Evolutionary conservation across 1,140 invertebrate species (phyloP), one percentile per base, ranked within the genome.

Genomic region (Bombus sibiricus): DNA sequence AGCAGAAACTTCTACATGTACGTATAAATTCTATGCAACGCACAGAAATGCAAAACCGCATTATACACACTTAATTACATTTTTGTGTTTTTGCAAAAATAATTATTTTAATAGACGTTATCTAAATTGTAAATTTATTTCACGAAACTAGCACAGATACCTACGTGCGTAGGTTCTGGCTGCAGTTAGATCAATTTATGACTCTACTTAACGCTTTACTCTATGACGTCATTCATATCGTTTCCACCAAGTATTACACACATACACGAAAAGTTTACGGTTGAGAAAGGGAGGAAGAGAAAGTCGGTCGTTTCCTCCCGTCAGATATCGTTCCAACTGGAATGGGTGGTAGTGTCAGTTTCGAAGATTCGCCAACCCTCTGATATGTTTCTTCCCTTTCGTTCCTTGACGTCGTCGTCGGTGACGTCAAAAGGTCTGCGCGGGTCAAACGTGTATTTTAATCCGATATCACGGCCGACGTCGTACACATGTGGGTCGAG

Each of bases 361-460:
- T 80, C 32, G 32, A n/a, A 9, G 59, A 47, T 72, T 41, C 22
- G 28, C 66, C 4, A 41, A 28, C 18, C 68, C 25, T 22, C 15
- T 34, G 6, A 5, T 13, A 43, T 28, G 25, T 59, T 53, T 68
- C 34, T 59, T 39, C 47, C 34, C 43, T 81, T 57, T 53, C 62
- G 66, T 34, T 69, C 5, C 15, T 43, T 22, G 22, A 43, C 69
- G 69, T 71, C 66, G 47, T 28, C 34, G 47, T 5, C 43, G 28
- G 8, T 80, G 68, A 81, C 79, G 79, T 81, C 79, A 81, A 28
- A 41, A 81, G 10, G 76, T 66, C 39, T 80, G 32, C 10, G 25
- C 66, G 32, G 32, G 43, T 25, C 62, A 39, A 32, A 22, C 41
- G 62, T 39, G 66, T 81, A 71, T 72, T 81, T 81, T 81, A 81